phyloP scores from a whole-genome alignment of 2,888 invertebrate species.

The Onthophagus sagittarius region DNA sequence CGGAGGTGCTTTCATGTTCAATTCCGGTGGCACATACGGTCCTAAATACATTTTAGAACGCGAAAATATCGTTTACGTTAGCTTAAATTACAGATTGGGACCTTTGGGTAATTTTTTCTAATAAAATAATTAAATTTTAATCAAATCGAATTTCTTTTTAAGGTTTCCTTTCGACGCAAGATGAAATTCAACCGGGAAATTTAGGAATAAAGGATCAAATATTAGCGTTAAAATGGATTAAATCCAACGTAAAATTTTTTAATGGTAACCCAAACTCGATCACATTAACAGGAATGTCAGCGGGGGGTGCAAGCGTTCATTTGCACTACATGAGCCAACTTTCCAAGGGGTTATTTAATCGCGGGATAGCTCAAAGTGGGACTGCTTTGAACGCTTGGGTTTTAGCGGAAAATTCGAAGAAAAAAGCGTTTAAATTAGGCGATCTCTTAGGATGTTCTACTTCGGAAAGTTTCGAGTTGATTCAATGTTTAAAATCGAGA shows the following conservation, averaged over 20 bases:
- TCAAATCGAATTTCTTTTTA: conserved; percentile 19
- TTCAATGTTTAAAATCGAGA: conserved; percentile 61
- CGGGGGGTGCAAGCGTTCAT: conserved; percentile 73
- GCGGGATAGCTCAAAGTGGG: conserved; percentile 69
- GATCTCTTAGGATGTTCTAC: conserved; percentile 61
- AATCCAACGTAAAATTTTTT: conserved; percentile 64
- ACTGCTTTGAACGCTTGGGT: conserved; percentile 59
- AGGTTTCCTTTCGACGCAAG: conserved; percentile 75
- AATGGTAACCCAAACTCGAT: conserved; percentile 69
- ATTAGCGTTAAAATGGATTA: conserved; percentile 66
- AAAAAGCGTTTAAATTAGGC: conserved; percentile 61
- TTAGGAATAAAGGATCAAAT: conserved; percentile 72
- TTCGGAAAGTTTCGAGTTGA: conserved; percentile 52
- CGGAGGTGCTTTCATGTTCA: conserved; percentile 69
- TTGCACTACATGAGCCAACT: conserved; percentile 65
- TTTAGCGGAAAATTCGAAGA: conserved; percentile 54
- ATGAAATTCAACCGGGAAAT: conserved; percentile 65
- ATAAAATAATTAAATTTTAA: conserved; percentile 9
- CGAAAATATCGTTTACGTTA: conserved; percentile 60
- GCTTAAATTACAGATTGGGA: conserved; percentile 69
- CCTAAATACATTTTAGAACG: conserved; percentile 60
- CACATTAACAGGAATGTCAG: conserved; percentile 66
- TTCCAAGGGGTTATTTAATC: conserved; percentile 59
- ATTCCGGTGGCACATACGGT: conserved; percentile 53
- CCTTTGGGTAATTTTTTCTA: conserved; percentile 54